Base-by-base conservation (phyloP, 2,113 vertebrate species). In the Butorides virescens region DNA sequence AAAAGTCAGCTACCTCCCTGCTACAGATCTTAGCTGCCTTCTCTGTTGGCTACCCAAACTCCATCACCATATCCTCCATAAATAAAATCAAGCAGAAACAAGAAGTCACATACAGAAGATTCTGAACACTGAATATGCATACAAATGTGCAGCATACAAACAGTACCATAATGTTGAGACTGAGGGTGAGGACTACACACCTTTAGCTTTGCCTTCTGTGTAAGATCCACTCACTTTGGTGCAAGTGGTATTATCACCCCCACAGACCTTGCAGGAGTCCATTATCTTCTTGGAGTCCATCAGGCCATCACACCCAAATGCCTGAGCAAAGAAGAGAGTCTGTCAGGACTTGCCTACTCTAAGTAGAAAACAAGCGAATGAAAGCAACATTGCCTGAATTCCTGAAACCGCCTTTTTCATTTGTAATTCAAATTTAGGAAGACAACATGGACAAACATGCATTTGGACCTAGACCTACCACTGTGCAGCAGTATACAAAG, bases 291-390 rank as follows among this genome's bases (percentile, higher is more conserved):
- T 79, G 36, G 99, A 99, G 47, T 97, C 97, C 98, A 99, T 97
- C 92, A 91, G 97, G 62, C 99, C 99, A 3, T 99, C 99, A 76
- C 99, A 99, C 52, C 99, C 99, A 2, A 99, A 99, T 7, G 95
- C 95, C 99, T 99, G 97, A 88, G 73, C 55, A 49, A 67, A 88
- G 61, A 26, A 23, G 19, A 84, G 53, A 13, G 53, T 22, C 71
- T 75, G 80, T 93, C 79, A 82, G 50, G 49, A 59, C 9, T 8
- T 56, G 59, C 34, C 61, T 47, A 8, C 7, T 61, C 71, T n/a
- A 39, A 85, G 81, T 47, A 56, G 65, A 39, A 83, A 44, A 55
- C 68, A 55, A 80, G 63, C 0, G 4, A 70, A 50, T 13, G n/a
- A 63, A 85, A 78, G 47, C 32, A 83, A 10, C 19, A 5, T 4